phyloP scores from a whole-genome alignment of 1,140 invertebrate genomes.

The Aleiodes sp. region DNA sequence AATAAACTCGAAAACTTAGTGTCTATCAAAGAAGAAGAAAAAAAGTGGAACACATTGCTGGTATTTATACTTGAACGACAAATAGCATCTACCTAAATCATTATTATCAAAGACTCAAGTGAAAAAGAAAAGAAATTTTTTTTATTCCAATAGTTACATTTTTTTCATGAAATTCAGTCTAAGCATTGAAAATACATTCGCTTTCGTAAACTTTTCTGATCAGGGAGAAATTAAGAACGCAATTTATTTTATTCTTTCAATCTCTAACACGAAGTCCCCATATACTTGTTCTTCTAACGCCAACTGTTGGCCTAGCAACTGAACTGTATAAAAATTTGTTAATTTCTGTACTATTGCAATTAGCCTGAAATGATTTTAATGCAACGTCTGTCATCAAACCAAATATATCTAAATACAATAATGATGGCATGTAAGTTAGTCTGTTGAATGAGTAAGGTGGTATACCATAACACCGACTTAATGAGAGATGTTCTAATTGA shows the following conservation, averaged over 20 bases:
- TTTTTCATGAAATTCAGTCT: too few relatives aligned
- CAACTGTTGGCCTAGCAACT: slow-evolving; percentile 88
- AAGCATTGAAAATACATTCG: neutral
- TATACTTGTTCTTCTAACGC: slow-evolving; percentile 83
- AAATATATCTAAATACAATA: slow-evolving; percentile 81
- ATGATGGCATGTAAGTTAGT: slow-evolving; percentile 67
- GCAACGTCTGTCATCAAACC: slow-evolving; percentile 74
- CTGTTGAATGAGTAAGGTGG: slow-evolving; percentile 65
- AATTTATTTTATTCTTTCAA: too few relatives aligned
- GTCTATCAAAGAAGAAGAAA: neutral
- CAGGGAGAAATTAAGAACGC: too few relatives aligned
- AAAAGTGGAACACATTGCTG: slow-evolving; percentile 1
- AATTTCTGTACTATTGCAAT: slow-evolving; percentile 68
- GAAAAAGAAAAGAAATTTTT: too few relatives aligned
- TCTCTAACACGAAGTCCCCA: slow-evolving; percentile 88
- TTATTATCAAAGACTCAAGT: too few relatives aligned
- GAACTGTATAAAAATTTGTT: slow-evolving; percentile 81
- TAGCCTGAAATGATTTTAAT: slow-evolving; percentile 68
- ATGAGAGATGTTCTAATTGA: slow-evolving; percentile 81
- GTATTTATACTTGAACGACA: neutral
- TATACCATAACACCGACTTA: slow-evolving; percentile 87
- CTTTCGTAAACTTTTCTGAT: too few relatives aligned
- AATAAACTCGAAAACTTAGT: too few relatives aligned
- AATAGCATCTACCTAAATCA: too few relatives aligned
- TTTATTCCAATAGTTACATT: too few relatives aligned